A percentile compares a stretch with the other conserved stretches of the same genome.
Evolutionary conservation across 2,888 invertebrate species (phyloP).

Genomic region (Chrysotoxum bicinctum): DNA sequence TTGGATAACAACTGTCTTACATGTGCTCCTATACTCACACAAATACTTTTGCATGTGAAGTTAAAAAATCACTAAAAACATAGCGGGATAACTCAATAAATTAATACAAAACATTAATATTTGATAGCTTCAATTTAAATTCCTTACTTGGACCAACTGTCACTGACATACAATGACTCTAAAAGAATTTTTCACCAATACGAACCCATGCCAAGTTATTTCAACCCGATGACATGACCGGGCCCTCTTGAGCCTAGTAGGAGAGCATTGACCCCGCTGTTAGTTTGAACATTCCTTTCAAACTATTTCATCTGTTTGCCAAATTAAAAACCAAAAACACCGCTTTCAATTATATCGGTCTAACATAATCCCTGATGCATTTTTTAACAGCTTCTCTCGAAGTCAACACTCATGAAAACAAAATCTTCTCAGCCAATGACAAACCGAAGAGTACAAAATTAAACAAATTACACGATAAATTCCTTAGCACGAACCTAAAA

Average conservation of each 20-base stretch:
- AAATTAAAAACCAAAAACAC: conserved; percentile 8
- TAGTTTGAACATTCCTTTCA: conserved; percentile 13
- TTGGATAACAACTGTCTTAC: too few species aligned
- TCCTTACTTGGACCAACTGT: conserved; percentile 9
- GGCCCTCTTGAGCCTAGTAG: conserved; percentile 29
- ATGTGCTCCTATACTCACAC: too few species aligned
- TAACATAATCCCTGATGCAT: conserved; percentile 14
- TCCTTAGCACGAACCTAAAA: conserved; percentile 55
- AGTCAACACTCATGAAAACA: conserved; percentile 37
- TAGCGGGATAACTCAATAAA: too few species aligned
- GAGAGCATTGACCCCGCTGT: conserved; percentile 51
- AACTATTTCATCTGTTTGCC: conserved; percentile 41
- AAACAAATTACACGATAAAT: conserved; percentile 69
- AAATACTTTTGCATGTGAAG: too few species aligned
- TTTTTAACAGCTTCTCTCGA: conserved; percentile 8
- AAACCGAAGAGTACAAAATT: conserved; percentile 52
- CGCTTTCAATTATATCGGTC: conserved; percentile 9
- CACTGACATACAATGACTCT: conserved; percentile 39
- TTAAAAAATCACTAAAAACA: too few species aligned
- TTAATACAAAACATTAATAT: neutral
- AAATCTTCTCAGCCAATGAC: conserved; percentile 23
- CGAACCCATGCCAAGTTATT: conserved; percentile 38
- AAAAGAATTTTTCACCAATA: conserved; percentile 5
- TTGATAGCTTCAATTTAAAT: neutral
- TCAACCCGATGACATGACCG: conserved; percentile 43